Evolutionary conservation across 2,797 vertebrate species (phyloP), one percentile per base, ranked within the genome.

Genomic region (Gymnopithys bicolor): DNA sequence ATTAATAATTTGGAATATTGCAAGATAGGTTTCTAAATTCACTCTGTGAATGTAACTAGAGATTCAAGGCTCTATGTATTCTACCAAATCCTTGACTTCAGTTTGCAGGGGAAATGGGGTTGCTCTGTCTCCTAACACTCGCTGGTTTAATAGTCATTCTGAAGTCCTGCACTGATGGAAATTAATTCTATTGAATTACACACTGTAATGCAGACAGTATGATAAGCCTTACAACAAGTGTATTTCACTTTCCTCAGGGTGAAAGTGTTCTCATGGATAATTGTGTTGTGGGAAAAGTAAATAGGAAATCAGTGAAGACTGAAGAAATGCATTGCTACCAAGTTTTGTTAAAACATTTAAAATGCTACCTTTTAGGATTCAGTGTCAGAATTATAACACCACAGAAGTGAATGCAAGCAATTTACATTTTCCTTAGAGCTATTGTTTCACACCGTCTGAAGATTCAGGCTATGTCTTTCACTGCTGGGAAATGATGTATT

Each of bases 351-450:
- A 89, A 95, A 71, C 68, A 68, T 78, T 83, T 80, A 22, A 93
- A 92, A 95, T 23, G 52, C 69, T 96, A 96, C 94, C 93, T 95
- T 95, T 94, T 82, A 95, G 76, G 75, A 85, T 91, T 94, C 73
- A 84, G 73, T 92, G 93, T 89, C 92, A 93, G 84, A 95, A 92
- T 85, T 89, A 24, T 87, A 92, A 91, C 92, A 95, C 87, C 84
- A 94, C 93, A 92, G 93, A 95, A 95, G 89, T 85, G 87, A 94
- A 94, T 19, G 45, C 19, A 7, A 87, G 71, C 53, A 71, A 95
- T 96, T 95, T 94, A 95, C 96, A 97, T 94, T 97, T 97, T 81
- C 89, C 96, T 97, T 95, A 93, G 92, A 97, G 94, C 95, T 97
- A 91, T 96, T 97, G 92, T 97, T 96, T 95, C 95, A 96, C 93